Conservation (phyloP, 2,888 invertebrate genomes). For the Dimorphilus gyrociliatus region DNA sequence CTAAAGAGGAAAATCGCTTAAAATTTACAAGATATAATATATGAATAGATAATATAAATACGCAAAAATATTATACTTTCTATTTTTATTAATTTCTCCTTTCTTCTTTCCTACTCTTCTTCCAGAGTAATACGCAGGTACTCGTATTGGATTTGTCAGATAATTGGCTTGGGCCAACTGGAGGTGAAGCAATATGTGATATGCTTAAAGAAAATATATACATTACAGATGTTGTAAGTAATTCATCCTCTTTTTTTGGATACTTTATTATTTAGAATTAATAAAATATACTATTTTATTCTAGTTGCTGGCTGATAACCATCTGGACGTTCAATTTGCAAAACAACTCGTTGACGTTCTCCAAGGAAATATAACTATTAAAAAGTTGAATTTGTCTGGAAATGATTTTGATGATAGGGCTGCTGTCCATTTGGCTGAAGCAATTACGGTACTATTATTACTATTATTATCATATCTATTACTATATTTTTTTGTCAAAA, state of each 20-base stretch:
- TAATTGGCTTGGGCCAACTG: constrained; percentile 34
- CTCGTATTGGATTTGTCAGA: constrained; percentile 30
- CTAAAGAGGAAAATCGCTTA: not conserved
- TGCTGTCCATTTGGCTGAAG: constrained; percentile 23
- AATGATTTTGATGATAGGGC: constrained; percentile 28
- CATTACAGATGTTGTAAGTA: constrained; percentile 29
- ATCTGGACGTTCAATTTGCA: constrained; percentile 19
- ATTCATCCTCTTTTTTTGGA: not conserved
- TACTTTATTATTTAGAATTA: not conserved
- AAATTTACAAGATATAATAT: not conserved
- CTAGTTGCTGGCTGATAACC: constrained; percentile 30
- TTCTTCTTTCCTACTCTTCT: constrained; percentile 2
- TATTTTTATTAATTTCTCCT: not conserved
- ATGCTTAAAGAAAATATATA: constrained; percentile 38
- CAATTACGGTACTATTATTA: constrained; percentile 24
- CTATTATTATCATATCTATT: too few species aligned
- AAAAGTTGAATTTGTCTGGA: too few species aligned
- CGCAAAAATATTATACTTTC: not conserved
- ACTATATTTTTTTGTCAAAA: too few species aligned
- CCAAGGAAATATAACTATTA: too few species aligned
- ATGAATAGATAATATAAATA: not conserved
- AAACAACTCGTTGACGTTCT: constrained; percentile 19
- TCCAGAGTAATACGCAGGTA: constrained; percentile 32
- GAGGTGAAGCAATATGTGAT: constrained; percentile 27
- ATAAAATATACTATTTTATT: constrained; percentile 7